A percentile compares a stretch with the other conserved stretches of the same genome.
phyloP scores from a whole-genome alignment of 2,888 invertebrate species.

The Parnassius glacialis region DNA sequence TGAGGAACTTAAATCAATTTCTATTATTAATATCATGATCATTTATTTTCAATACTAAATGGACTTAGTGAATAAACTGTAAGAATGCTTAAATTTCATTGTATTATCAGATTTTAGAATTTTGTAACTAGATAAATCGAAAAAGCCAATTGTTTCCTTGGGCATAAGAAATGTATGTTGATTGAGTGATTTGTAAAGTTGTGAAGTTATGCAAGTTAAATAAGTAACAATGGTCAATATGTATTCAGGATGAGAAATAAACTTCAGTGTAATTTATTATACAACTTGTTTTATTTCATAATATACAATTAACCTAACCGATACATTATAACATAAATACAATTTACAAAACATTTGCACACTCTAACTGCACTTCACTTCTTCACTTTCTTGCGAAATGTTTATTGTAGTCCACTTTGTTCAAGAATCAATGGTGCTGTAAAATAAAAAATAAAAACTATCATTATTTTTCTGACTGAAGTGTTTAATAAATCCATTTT shows the following conservation, averaged over 20 bases:
- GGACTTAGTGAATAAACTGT: conserved; percentile 72
- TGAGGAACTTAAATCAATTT: conserved; percentile 75
- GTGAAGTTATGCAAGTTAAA: conserved; percentile 61
- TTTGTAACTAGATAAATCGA: conserved; percentile 69
- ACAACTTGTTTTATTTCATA: conserved; percentile 43
- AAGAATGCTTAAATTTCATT: conserved; percentile 78
- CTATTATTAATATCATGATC: conserved; percentile 71
- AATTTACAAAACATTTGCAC: too few relatives aligned
- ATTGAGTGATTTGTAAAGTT: conserved; percentile 73
- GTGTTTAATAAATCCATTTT: too few relatives aligned
- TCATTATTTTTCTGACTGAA: too few relatives aligned
- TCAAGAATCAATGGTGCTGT: conserved; percentile 70
- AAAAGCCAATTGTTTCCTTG: conserved; percentile 52
- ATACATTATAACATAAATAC: too few relatives aligned
- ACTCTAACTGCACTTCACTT: too few relatives aligned
- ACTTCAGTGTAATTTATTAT: conserved; percentile 81
- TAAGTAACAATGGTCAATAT: conserved; percentile 70
- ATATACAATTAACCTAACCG: too few relatives aligned
- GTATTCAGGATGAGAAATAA: conserved; percentile 79
- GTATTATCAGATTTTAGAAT: conserved; percentile 73
- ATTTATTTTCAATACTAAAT: conserved; percentile 76
- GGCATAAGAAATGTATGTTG: conserved; percentile 70
- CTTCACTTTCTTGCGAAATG: too few relatives aligned
- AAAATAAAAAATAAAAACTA: conserved; percentile 33
- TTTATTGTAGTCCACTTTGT: conserved; percentile 55